These are phyloP conservation scores for Rissa tridactyla DNA, from an alignment of 2,113 vertebrate species.

Conservation along the genomic window DNA sequence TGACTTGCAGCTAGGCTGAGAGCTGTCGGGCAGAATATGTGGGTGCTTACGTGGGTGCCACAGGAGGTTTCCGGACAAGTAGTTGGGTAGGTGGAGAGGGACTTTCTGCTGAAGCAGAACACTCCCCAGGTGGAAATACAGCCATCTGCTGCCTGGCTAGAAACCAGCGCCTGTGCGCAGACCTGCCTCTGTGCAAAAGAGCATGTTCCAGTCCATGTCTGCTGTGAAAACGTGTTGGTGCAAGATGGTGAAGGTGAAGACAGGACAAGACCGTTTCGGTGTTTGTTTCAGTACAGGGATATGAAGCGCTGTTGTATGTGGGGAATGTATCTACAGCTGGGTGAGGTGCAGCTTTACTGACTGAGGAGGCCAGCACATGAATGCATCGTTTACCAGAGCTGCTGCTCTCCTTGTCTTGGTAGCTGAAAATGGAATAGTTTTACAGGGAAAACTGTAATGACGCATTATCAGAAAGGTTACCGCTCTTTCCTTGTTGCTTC, in stretches of 20 bases:
- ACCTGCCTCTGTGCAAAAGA: background rate
- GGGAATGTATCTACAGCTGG: background rate
- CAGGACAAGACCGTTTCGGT: background rate
- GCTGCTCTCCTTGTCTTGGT: background rate
- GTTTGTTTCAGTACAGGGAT: background rate
- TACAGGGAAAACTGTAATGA: background rate
- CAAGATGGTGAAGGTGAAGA: background rate
- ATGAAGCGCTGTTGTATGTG: background rate
- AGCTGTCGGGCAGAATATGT: background rate
- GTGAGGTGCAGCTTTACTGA: background rate
- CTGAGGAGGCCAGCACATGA: background rate
- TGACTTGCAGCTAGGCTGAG: background rate
- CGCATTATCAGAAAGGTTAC: background rate
- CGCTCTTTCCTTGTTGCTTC: background rate
- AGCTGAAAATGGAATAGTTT: background rate
- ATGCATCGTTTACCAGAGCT: background rate
- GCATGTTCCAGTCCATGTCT: background rate
- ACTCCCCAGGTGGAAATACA: background rate
- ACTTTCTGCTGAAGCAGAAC: background rate
- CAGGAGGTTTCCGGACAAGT: background rate
- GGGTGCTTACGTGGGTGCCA: background rate
- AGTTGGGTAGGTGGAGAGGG: background rate
- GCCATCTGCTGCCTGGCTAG: background rate
- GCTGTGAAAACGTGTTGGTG: background rate
- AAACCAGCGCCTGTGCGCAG: background rate